These are phyloP conservation scores for Akabosia matsudoensis DNA, from an alignment of 1,140 invertebrate genomes.

Conservation along the genomic window DNA sequence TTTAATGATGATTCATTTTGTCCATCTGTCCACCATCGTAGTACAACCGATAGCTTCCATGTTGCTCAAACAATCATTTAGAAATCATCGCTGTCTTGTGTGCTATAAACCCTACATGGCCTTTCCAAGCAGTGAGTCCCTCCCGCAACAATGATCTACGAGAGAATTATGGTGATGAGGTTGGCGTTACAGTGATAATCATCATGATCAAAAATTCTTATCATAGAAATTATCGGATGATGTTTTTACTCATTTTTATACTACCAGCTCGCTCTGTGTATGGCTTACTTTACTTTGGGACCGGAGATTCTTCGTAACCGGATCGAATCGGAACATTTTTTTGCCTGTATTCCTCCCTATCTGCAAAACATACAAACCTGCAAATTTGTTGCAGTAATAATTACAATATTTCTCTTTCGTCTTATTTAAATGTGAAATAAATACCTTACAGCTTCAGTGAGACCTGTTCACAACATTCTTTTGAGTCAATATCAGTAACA, in stretches of 20 bases:
- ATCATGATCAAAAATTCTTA: conserved; percentile 20
- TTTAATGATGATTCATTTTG: too few species aligned
- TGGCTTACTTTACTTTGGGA: too few species aligned
- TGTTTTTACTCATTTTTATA: background rate
- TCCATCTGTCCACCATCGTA: too few species aligned
- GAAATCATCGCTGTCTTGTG: too few species aligned
- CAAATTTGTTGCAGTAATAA: background rate
- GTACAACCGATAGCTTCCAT: too few species aligned
- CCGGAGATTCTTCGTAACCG: background rate
- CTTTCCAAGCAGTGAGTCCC: too few species aligned
- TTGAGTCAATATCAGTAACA: too few species aligned
- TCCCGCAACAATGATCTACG: background rate
- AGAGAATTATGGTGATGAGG: conserved; percentile 3
- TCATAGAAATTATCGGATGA: conserved; percentile 2
- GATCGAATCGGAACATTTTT: background rate
- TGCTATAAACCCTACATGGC: too few species aligned
- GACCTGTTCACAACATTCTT: too few species aligned
- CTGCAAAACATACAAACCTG: background rate
- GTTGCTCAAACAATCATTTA: too few species aligned
- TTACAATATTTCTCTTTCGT: background rate
- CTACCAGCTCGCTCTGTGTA: background rate
- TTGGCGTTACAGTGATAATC: background rate
- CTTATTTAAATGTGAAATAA: too few species aligned
- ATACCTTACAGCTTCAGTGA: too few species aligned
- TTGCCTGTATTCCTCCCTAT: background rate